Percentiles rank a stretch among this genome's conserved stretches.
These are phyloP conservation scores for Sarcophaga caerulescens DNA, from an alignment of 2,888 invertebrate genomes.

Conservation along the genomic window DNA sequence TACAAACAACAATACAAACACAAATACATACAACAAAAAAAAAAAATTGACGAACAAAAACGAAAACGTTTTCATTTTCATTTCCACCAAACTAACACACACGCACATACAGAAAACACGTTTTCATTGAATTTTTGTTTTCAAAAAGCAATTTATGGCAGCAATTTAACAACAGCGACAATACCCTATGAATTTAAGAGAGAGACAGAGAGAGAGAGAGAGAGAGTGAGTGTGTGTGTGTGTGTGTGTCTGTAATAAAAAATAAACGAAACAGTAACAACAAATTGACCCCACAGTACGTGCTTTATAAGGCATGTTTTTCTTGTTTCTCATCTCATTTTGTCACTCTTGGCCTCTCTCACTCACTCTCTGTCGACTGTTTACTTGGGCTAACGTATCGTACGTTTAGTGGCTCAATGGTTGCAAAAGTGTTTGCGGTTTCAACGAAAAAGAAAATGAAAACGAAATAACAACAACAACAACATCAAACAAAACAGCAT, in stretches of 20 bases:
- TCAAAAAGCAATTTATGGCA: neutral
- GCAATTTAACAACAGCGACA: neutral
- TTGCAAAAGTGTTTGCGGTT: conserved; percentile 53
- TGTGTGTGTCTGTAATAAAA: neutral
- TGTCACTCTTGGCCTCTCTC: neutral
- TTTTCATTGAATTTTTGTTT: neutral
- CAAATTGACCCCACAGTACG: conserved; percentile 63
- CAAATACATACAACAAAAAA: neutral
- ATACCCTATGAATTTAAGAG: too few species aligned
- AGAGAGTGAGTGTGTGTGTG: neutral
- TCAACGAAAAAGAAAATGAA: neutral
- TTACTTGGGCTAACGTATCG: conserved; percentile 10
- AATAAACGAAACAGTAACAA: conserved; percentile 45
- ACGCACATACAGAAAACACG: conserved; percentile 6
- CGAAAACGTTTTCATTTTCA: conserved; percentile 32
- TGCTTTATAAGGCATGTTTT: conserved; percentile 48
- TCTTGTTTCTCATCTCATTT: conserved; percentile 3
- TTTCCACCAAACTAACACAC: neutral
- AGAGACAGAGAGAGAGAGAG: neutral
- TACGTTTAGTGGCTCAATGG: conserved; percentile 27
- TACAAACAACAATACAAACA: conserved; percentile 23
- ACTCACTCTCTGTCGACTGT: neutral
- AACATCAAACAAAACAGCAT: neutral
- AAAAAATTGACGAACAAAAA: neutral
- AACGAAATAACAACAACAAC: neutral